phyloP scores from a whole-genome alignment of 53 echinoderm and acorn worm species.

The Astropecten irregularis region DNA sequence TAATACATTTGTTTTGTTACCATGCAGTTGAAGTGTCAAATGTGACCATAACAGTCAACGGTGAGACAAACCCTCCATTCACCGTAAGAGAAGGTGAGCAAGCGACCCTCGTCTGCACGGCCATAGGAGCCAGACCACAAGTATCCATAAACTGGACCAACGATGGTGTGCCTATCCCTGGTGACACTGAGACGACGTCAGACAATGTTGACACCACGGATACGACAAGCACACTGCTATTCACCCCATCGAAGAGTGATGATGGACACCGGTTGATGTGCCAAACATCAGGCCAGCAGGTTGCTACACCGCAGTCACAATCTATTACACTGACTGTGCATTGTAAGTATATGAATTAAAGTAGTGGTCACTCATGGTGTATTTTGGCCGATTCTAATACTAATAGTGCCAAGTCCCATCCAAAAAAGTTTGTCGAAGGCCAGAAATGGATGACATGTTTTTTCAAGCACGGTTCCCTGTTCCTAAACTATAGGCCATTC shows the following conservation, averaged over 20 bases:
- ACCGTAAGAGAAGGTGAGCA: not conserved
- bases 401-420: no score
- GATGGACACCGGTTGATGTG: no score
- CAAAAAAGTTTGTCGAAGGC: no score
- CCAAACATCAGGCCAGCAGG: no score
- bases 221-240: no score
- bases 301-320: not conserved
- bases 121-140: constrained; percentile 34
- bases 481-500: no score
- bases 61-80: not conserved
- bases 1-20: no score
- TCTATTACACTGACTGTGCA: constrained; percentile 9
- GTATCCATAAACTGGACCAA: constrained; percentile 28
- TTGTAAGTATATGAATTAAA: constrained; percentile 35
- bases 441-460: no score
- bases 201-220: constrained; percentile 4
- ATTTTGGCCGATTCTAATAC: no score
- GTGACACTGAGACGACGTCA: not conserved
- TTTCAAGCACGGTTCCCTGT: no score
- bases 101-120: constrained; percentile 14
- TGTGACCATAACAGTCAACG: no score
- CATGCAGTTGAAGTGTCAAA: not conserved
- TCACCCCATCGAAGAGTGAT: constrained; percentile 5
- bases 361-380: no score
- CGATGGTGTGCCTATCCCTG: not conserved